phyloP scores from a whole-genome alignment of 2,888 invertebrate species.

The Gortyna flavago region DNA sequence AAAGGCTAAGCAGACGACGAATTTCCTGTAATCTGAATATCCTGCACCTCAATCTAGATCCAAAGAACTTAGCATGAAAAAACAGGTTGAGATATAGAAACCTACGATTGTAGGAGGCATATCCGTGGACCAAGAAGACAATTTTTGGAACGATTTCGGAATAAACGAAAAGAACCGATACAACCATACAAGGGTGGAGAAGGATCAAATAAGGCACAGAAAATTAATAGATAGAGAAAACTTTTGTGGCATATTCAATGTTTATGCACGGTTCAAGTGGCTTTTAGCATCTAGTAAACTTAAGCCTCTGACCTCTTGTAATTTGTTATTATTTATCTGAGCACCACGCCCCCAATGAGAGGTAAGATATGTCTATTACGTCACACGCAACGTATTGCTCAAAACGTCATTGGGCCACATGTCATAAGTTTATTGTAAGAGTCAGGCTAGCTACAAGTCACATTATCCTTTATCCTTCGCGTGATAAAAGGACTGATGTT shows the following conservation, averaged over 20 bases:
- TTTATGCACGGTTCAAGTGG: not conserved
- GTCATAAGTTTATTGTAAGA: constrained; percentile 73
- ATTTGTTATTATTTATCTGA: constrained; percentile 34
- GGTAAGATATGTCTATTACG: constrained; percentile 63
- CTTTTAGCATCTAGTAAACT: not conserved
- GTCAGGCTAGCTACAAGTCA: constrained; percentile 69
- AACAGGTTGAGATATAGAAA: not conserved
- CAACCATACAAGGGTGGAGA: not conserved
- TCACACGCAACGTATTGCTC: constrained; percentile 71
- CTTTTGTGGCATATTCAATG: not conserved
- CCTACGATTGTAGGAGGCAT: not conserved
- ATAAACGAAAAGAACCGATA: not conserved
- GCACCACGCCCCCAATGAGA: constrained; percentile 56
- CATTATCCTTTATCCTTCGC: constrained; percentile 44
- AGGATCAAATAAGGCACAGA: not conserved
- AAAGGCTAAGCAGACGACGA: not conserved
- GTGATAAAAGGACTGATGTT: constrained; percentile 31
- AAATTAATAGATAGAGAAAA: not conserved
- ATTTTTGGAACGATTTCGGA: not conserved
- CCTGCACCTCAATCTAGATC: not conserved
- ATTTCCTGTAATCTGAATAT: not conserved
- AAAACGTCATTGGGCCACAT: constrained; percentile 76
- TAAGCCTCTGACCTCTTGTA: constrained; percentile 3
- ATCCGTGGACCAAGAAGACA: not conserved
- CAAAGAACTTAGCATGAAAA: not conserved